Conservation (phyloP, 2,888 invertebrate genomes). For the Synergus itoensis region DNA sequence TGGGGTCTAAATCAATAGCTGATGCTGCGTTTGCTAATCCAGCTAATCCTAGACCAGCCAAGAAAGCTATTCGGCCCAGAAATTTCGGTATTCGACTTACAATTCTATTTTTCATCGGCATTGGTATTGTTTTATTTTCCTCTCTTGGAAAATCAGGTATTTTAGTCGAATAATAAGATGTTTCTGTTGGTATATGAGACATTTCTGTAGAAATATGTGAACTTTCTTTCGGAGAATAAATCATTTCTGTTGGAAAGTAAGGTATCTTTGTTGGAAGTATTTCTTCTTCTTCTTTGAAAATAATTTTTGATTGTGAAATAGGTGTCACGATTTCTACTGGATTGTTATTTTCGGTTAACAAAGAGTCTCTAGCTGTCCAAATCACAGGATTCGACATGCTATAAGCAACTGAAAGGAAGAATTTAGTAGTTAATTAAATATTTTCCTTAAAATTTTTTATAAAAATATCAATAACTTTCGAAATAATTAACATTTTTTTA, state of each 20-base stretch:
- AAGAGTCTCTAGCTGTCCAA: not conserved
- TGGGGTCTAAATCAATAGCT: constrained; percentile 33
- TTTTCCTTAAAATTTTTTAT: not conserved
- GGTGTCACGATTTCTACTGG: constrained; percentile 75
- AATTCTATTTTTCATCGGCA: constrained; percentile 3
- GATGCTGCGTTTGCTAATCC: constrained; percentile 53
- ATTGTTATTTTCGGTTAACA: constrained; percentile 75
- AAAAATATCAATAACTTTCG: no score
- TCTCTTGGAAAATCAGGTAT: not conserved
- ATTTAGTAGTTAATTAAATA: not conserved
- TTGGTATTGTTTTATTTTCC: constrained; percentile 4
- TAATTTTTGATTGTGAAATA: constrained; percentile 66
- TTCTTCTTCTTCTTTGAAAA: not conserved
- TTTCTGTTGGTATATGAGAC: not conserved
- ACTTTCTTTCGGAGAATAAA: not conserved
- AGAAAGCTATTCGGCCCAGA: constrained; percentile 66
- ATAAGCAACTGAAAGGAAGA: constrained; percentile 47
- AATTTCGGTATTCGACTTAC: constrained; percentile 60
- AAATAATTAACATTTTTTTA: no score
- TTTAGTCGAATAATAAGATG: not conserved
- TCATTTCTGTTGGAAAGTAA: not conserved
- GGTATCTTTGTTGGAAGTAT: not conserved
- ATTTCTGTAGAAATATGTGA: not conserved
- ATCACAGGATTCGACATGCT: constrained; percentile 76
- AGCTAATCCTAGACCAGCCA: constrained; percentile 67